phyloP scores from a whole-genome alignment of 2,113 vertebrate species.

The Malurus melanocephalus region DNA sequence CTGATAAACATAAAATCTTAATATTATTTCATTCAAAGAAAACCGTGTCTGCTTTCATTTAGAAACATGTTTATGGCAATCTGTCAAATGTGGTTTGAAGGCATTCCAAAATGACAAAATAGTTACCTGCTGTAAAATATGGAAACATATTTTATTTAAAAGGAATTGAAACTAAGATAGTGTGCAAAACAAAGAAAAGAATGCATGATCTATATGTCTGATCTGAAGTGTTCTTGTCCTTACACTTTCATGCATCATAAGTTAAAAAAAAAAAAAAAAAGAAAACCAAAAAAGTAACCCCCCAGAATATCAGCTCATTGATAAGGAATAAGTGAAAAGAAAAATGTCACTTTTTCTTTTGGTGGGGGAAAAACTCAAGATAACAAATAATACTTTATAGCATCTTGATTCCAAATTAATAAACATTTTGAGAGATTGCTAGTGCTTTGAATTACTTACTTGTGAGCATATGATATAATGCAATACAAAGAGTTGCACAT shows the following conservation, averaged over 20 bases:
- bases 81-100: background rate
- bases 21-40: background rate
- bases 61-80: background rate
- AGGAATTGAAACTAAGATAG: background rate
- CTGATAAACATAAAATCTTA: background rate
- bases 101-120: background rate
- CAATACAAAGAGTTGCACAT: background rate
- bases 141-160: background rate
- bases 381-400: background rate
- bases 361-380: rapidly evolving
- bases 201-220: background rate
- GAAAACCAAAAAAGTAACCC: rapidly evolving
- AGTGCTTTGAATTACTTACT: background rate
- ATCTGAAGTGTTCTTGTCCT: background rate
- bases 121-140: conserved; percentile 7
- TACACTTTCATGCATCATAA: background rate
- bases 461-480: background rate
- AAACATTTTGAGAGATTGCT: background rate
- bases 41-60: background rate
- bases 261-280: no score
- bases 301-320: background rate
- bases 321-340: background rate
- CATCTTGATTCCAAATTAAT: background rate
- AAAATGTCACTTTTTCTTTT: background rate
- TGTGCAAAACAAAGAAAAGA: background rate